phyloP scores from a whole-genome alignment of 2,113 vertebrate genomes.

The Hippocampus mohnikei region DNA sequence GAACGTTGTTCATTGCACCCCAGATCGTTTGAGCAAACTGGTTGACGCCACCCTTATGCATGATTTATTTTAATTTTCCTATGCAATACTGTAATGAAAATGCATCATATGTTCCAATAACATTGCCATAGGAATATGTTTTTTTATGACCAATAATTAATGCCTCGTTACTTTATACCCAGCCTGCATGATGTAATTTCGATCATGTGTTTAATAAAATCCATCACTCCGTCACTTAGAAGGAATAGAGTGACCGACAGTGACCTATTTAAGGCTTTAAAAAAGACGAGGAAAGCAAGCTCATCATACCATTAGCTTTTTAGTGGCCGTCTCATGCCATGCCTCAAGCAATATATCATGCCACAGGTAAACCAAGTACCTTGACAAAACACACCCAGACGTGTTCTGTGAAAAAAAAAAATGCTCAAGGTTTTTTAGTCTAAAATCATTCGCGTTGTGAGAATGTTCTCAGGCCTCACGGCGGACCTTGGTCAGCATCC shows the following conservation, averaged over 20 bases:
- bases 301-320: too few species aligned
- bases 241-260: too few species aligned
- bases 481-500: conserved; percentile 67
- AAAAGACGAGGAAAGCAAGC: too few species aligned
- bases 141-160: neutral
- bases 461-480: conserved; percentile 67
- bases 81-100: neutral
- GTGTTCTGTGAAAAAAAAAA: neutral
- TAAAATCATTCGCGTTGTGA: neutral
- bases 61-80: neutral
- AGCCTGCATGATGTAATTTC: neutral
- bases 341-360: too few species aligned
- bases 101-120: neutral
- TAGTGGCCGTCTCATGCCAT: too few species aligned
- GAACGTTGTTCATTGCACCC: neutral
- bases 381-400: neutral
- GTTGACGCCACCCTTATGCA: too few species aligned
- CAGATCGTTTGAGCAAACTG: neutral
- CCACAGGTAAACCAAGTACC: neutral
- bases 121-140: neutral
- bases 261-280: too few species aligned
- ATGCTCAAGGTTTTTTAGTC: neutral
- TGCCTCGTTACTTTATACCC: neutral
- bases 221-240: too few species aligned
- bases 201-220: neutral